These are phyloP conservation scores for Melanostoma mellinum DNA, from an alignment of 2,888 invertebrate genomes.

Conservation along the genomic window DNA sequence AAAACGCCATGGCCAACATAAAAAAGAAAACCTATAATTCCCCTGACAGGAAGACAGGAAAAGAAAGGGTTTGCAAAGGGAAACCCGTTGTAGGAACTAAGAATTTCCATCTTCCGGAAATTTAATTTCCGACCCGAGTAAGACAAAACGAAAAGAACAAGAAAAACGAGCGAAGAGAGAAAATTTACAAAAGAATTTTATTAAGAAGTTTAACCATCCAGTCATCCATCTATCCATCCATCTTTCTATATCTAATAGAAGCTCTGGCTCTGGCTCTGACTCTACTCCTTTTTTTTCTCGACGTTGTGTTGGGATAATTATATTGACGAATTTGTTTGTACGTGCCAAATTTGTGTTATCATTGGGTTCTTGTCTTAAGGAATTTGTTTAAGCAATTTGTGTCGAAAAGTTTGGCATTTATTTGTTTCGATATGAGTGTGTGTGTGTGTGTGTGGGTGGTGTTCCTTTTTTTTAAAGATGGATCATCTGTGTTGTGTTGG, in stretches of 20 bases:
- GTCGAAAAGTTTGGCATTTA: not conserved
- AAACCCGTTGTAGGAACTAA: slow-evolving; percentile 17
- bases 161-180: not conserved
- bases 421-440: not conserved
- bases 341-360: slow-evolving; percentile 59
- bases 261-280: too few relatives aligned
- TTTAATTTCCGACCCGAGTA: slow-evolving; percentile 30
- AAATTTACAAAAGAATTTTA: slow-evolving; percentile 56
- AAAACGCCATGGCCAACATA: not conserved
- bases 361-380: slow-evolving; percentile 11
- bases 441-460: not conserved
- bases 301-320: slow-evolving; percentile 41
- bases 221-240: slow-evolving; percentile 15
- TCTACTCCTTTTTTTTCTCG: not conserved
- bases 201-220: slow-evolving; percentile 62
- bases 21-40: not conserved
- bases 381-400: slow-evolving; percentile 52
- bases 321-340: slow-evolving; percentile 50
- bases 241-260: too few relatives aligned
- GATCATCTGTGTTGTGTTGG: not conserved
- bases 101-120: slow-evolving; percentile 49
- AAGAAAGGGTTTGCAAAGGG: slow-evolving; percentile 9
- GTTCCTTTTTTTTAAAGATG: slow-evolving; percentile 2
- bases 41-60: not conserved
- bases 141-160: not conserved